Base-by-base conservation (phyloP, 1,140 invertebrate genomes). In the Meloidogyne floridensis region DNA sequence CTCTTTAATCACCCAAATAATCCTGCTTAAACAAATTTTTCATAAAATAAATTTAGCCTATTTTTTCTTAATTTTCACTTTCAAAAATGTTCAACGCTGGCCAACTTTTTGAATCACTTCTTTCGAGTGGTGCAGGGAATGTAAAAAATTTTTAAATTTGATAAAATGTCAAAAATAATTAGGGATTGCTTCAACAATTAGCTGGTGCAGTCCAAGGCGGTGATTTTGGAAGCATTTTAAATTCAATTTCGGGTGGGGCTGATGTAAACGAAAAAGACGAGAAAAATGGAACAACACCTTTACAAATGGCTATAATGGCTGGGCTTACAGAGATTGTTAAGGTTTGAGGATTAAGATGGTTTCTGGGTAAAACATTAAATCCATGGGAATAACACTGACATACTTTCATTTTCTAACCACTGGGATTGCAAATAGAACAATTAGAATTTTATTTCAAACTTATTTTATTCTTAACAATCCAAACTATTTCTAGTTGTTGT, bases 231-330 rank as follows among this genome's bases (percentile, higher is more conserved):
- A 79, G 54, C n/a, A 54, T 79, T 79, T 51, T 79, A 72, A 69
- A 72, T 72, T 54, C 77, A 20, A 65, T 79, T 54, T 43, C 56
- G n/a, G 65, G 65, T 32, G 77, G 77, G 65, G 77, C 77, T 3
- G 77, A 79, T 79, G 59, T 72, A 72, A 79, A 79, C 65, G 77
- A 69, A 8, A 79, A 79, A 20, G 56, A 79, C n/a, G 18, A 54
- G 32, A 53, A 54, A 18, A 6, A 20, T 9, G 77, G 77, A 42
- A 79, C 51, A 11, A 79, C 77, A 6, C 77, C 65, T 15, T 20
- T 79, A 10, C 77, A 79, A 71, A 71, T 79, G 65, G 77, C 77
- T 53, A 79, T 79, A 2, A 79, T 79, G 77, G 65, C 77, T 69
- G 77, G 77, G 7, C 54, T 79, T 8, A 79, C 77, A 69, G 77